Conservation (phyloP, 2,113 vertebrate species). For the Physeter macrocephalus region DNA sequence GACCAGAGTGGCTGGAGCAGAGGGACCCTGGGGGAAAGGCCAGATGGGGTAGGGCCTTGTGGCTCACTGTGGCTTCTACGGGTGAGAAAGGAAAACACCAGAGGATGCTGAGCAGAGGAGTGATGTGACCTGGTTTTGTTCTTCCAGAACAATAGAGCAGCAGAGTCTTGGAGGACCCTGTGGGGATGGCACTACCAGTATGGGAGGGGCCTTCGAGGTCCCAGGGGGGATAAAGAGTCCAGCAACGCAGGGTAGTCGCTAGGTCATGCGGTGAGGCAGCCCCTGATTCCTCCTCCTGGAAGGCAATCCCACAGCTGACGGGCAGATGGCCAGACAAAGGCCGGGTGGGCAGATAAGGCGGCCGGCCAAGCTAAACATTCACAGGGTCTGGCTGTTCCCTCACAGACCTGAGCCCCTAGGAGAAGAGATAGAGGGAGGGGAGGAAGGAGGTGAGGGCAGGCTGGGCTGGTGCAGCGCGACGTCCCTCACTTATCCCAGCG, state of each 20-base stretch:
- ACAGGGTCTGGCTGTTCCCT: neutral
- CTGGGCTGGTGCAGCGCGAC: neutral
- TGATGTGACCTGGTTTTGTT: neutral
- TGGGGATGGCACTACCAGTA: neutral
- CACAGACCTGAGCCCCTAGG: neutral
- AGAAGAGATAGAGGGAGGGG: neutral
- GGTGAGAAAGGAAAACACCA: neutral
- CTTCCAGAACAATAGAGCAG: neutral
- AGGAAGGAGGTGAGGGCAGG: neutral
- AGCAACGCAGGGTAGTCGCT: neutral
- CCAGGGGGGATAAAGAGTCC: neutral
- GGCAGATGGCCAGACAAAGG: slow-evolving; percentile 65
- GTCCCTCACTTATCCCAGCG: neutral
- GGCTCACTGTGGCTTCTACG: neutral
- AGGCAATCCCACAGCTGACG: neutral
- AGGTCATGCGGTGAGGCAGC: neutral
- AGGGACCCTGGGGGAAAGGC: neutral
- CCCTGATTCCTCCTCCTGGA: neutral
- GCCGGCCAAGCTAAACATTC: neutral
- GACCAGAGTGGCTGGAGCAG: neutral
- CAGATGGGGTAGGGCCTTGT: neutral
- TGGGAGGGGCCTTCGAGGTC: neutral
- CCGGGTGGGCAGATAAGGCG: neutral
- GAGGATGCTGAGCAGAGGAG: neutral
- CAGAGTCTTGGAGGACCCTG: neutral